These are phyloP conservation scores for Zonitis immaculata DNA, from an alignment of 2,888 invertebrate species.

Conservation along the genomic window DNA sequence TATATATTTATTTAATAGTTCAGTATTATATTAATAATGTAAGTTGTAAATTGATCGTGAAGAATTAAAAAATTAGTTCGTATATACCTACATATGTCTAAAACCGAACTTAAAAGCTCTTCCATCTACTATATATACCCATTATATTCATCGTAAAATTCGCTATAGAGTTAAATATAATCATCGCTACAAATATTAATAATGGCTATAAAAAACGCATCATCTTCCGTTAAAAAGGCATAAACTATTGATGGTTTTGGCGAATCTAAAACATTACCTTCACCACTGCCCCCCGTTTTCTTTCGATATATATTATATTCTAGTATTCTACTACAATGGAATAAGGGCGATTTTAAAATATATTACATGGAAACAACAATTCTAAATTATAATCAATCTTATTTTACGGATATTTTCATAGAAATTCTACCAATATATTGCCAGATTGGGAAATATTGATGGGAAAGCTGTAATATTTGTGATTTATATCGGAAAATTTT, in stretches of 20 bases:
- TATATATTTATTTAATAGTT: no score
- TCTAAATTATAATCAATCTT: slow-evolving; percentile 24
- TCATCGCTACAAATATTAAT: slow-evolving; percentile 21
- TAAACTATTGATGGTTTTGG: slow-evolving; percentile 13
- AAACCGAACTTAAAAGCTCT: slow-evolving; percentile 10
- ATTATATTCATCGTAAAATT: slow-evolving; percentile 7
- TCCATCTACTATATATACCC: no score
- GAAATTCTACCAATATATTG: slow-evolving; percentile 18
- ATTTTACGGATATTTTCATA: slow-evolving; percentile 12
- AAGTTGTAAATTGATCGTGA: no score
- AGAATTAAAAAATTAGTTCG: no score
- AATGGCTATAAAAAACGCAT: slow-evolving; percentile 21
- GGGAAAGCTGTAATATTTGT: no score
- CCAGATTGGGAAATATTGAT: slow-evolving; percentile 19
- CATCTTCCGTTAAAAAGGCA: slow-evolving; percentile 16
- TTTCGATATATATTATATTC: not conserved
- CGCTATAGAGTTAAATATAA: slow-evolving; percentile 8
- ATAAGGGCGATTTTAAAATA: slow-evolving; percentile 9
- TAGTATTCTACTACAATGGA: slow-evolving; percentile 3
- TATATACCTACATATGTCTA: no score
- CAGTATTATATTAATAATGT: no score
- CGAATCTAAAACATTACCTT: slow-evolving; percentile 14
- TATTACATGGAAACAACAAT: slow-evolving; percentile 9
- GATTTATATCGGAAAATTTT: no score
- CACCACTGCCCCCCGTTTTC: not conserved